A percentile compares a stretch with the other conserved stretches of the same genome.
phyloP scores from a whole-genome alignment of 92 coral and sea anemone genomes.

The Heteractis magnifica region DNA sequence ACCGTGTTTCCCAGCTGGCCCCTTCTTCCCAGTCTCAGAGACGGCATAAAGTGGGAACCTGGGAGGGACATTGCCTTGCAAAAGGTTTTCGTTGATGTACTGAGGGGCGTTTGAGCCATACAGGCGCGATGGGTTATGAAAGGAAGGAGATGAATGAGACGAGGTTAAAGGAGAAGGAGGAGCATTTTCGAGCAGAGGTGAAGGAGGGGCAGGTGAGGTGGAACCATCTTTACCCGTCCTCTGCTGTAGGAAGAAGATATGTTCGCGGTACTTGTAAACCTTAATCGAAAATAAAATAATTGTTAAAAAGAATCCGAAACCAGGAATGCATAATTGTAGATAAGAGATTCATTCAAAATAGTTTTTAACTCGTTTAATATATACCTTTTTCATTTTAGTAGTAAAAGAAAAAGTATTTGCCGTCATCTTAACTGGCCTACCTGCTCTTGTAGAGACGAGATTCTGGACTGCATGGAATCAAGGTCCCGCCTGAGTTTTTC shows the following conservation, averaged over 20 bases:
- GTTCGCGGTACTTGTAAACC: slow-evolving; percentile 99
- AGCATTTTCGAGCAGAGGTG: slow-evolving; percentile 63
- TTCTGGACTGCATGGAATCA: slow-evolving; percentile 87
- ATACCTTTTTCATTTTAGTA: not conserved
- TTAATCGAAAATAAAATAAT: not conserved
- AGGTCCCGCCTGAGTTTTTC: slow-evolving; percentile 92
- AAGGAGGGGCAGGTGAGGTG: slow-evolving; percentile 51
- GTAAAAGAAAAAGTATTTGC: not conserved
- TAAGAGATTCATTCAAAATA: not conserved
- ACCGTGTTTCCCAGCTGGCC: slow-evolving; percentile 29
- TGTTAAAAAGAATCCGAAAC: too few relatives aligned
- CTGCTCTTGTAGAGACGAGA: slow-evolving; percentile 96
- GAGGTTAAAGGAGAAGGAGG: slow-evolving; percentile 46
- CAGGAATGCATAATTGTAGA: too few relatives aligned
- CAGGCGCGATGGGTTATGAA: slow-evolving; percentile 67
- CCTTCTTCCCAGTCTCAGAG: slow-evolving; percentile 58
- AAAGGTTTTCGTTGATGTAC: slow-evolving; percentile 84
- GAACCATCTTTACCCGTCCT: slow-evolving; percentile 72
- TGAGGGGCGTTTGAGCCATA: slow-evolving; percentile 94
- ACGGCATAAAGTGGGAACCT: slow-evolving; percentile 64
- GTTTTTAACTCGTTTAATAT: not conserved
- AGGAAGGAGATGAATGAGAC: slow-evolving; percentile 38
- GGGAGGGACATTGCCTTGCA: slow-evolving; percentile 61
- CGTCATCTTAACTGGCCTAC: slow-evolving; percentile 22
- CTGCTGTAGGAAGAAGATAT: slow-evolving; percentile 92